These are phyloP conservation scores for Cyclopterus lumpus DNA, from an alignment of 2,797 vertebrate genomes.

Conservation along the genomic window DNA sequence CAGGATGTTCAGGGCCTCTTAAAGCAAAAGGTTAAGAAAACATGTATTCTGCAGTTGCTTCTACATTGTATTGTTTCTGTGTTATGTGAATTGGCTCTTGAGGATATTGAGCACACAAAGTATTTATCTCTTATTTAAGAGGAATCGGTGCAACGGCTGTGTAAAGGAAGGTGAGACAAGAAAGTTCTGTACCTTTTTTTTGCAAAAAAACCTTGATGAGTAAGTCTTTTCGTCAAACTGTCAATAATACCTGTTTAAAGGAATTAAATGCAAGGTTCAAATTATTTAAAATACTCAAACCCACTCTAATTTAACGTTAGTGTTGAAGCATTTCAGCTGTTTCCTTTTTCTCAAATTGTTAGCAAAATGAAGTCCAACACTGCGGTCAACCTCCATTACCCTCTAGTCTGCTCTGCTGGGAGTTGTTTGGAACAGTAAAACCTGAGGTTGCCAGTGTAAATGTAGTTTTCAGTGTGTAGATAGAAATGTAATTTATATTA, in stretches of 20 bases:
- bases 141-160: not conserved
- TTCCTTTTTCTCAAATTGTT: constrained; percentile 54
- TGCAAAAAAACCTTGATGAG: not conserved
- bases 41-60: not conserved
- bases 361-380: constrained; percentile 53
- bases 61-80: not conserved
- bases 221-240: not conserved
- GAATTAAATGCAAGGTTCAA: constrained; percentile 16
- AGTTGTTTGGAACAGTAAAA: constrained; percentile 47
- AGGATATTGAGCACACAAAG: constrained; percentile 1
- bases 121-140: constrained; percentile 18
- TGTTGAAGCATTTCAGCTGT: constrained; percentile 37
- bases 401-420: constrained; percentile 46
- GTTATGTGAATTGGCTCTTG: not conserved
- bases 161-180: constrained; percentile 8
- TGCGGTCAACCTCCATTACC: constrained; percentile 63
- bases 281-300: constrained; percentile 25
- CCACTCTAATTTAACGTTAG: constrained; percentile 23
- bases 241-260: not conserved
- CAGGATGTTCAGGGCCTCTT: constrained; percentile 18
- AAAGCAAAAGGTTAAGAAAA: constrained; percentile 8
- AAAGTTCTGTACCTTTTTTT: not conserved
- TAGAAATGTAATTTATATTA: constrained; percentile 55
- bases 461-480: constrained; percentile 33
- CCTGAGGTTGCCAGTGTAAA: constrained; percentile 37